Percentiles rank a stretch among this genome's conserved stretches.
These are phyloP conservation scores for Anguilla rostrata DNA, from an alignment of 2,113 vertebrate genomes.

Conservation along the genomic window DNA sequence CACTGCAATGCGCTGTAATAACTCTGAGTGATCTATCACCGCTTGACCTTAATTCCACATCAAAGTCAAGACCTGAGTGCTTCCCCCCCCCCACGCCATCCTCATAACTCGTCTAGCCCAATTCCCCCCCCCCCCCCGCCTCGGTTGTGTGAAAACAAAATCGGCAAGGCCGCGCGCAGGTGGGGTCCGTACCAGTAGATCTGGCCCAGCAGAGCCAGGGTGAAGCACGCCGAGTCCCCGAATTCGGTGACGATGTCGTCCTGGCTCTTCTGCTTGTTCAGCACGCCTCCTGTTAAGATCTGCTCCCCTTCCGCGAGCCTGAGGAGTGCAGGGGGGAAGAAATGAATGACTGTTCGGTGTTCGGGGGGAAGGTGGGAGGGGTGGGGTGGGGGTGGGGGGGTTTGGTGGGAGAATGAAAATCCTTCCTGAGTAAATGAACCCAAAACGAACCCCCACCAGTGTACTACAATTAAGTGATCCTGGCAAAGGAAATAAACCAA, in stretches of 20 bases:
- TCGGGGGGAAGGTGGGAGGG: too few relatives aligned
- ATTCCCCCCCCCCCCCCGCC: not conserved
- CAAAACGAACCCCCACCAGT: too few relatives aligned
- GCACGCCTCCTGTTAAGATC: constrained; percentile 92
- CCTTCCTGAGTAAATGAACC: too few relatives aligned
- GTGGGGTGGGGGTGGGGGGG: too few relatives aligned
- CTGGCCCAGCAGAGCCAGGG: constrained; percentile 91
- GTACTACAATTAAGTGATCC: too few relatives aligned
- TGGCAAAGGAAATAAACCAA: too few relatives aligned
- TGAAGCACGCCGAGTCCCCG: constrained; percentile 95
- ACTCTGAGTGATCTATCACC: not conserved
- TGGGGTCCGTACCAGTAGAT: constrained; percentile 85
- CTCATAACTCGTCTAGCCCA: not conserved
- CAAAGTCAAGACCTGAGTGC: not conserved
- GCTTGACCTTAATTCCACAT: not conserved
- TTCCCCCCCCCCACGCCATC: not conserved
- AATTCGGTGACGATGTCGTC: constrained; percentile 97
- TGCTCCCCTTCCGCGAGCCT: constrained; percentile 97
- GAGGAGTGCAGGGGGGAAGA: constrained; percentile 17
- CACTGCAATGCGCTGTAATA: not conserved
- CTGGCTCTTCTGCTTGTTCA: constrained; percentile 97
- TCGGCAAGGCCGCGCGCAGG: too few relatives aligned
- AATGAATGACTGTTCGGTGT: too few relatives aligned
- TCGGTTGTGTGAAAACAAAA: too few relatives aligned
- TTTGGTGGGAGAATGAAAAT: too few relatives aligned